phyloP scores from a whole-genome alignment of 2,888 invertebrate species.

The Nebria brevicollis region DNA sequence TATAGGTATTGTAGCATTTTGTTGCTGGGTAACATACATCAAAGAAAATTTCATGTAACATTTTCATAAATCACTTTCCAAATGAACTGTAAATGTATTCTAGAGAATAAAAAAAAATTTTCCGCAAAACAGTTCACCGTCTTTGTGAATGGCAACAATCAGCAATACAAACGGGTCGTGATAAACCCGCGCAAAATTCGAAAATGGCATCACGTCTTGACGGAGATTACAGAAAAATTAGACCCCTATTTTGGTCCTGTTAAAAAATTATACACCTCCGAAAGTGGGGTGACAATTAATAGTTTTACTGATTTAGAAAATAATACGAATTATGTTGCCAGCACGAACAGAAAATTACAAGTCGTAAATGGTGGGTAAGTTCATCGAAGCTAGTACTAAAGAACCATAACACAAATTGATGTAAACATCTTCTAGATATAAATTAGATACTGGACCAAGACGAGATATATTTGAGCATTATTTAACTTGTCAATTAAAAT shows the following conservation, averaged over 20 bases:
- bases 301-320: slow-evolving; percentile 47
- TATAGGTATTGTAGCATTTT: not conserved
- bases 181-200: slow-evolving; percentile 38
- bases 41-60: not conserved
- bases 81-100: slow-evolving; percentile 18
- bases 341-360: slow-evolving; percentile 42
- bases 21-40: not conserved
- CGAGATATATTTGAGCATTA: slow-evolving; percentile 31
- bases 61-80: not conserved
- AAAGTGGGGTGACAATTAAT: slow-evolving; percentile 47
- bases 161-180: slow-evolving; percentile 21
- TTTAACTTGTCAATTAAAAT: slow-evolving; percentile 18
- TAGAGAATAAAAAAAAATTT: slow-evolving; percentile 13
- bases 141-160: slow-evolving; percentile 47
- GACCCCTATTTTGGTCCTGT: slow-evolving; percentile 49
- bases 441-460: not conserved
- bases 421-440: slow-evolving; percentile 34
- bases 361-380: slow-evolving; percentile 48
- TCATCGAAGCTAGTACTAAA: too few species aligned
- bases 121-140: slow-evolving; percentile 47
- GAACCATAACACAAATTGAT: not conserved
- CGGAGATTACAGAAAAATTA: slow-evolving; percentile 44
- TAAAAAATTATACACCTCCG: slow-evolving; percentile 44
- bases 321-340: slow-evolving; percentile 49
- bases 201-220: slow-evolving; percentile 49